Evolutionary conservation across 2,113 vertebrate genomes (phyloP), one percentile per base, ranked within the genome.

Genomic region (Nycticryphes semicollaris): DNA sequence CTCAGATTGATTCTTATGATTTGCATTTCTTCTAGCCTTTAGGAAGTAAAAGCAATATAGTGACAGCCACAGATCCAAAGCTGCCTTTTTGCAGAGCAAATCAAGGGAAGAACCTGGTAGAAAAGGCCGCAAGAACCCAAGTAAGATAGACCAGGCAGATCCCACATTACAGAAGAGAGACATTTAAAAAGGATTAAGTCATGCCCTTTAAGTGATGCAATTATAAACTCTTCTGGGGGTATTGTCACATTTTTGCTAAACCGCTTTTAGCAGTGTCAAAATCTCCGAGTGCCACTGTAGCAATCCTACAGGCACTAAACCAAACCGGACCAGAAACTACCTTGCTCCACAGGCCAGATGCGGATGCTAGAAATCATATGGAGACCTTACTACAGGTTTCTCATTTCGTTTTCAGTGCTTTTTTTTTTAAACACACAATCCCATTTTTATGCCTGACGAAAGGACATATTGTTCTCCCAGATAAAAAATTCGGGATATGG

Each of bases 141-240:
- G 12, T 9, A 79, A 33, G 20, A 56, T 5, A 73, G 50, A 78
- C 6, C 8, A 67, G 69, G 59, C 43, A 63, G 75, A 83, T 72
- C 31, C 47, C 66, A 41, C 33, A 3, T 41, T 57, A 68, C 35
- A 86, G 54, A 48, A 47, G 9, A 74, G 35, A 91, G 25, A 73
- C n/a, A 47, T 84, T 70, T 70, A 63, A 59, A 57, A 93, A 87
- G 69, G 30, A 82, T 87, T 73, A 87, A 94, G 47, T 74, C 51
- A 72, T 20, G 48, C 33, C 74, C 33, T 35, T 79, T 33, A 56
- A 87, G 57, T 51, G 57, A 89, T 39, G 53, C 56, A 91, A 87
- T 39, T 72, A 89, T 6, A 43, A 86, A 81, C 39, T 43, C 66
- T 81, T 86, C 66, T 25, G 41, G 30, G 19, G 35, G 4, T 19